phyloP scores from a whole-genome alignment of 2,113 vertebrate genomes.

The Sinocyclocheilus anophthalmus region DNA sequence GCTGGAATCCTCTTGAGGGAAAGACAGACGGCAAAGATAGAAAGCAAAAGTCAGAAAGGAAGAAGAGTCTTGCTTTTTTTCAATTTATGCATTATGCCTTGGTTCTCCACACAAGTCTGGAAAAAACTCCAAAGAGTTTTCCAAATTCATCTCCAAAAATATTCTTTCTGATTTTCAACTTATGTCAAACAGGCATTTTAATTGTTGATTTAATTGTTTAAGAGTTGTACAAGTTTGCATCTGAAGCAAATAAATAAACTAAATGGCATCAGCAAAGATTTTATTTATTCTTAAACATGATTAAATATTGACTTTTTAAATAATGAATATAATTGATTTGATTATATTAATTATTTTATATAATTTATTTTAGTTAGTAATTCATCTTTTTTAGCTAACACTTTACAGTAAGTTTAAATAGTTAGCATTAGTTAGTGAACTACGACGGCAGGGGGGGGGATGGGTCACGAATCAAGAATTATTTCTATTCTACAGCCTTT shows the following conservation, averaged over 20 bases:
- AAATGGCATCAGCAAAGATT: neutral
- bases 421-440: too few species aligned
- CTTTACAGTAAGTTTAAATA: too few species aligned
- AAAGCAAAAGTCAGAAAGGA: constrained; percentile 26
- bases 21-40: constrained; percentile 45
- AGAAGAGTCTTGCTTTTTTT: constrained; percentile 14
- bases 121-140: neutral
- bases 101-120: neutral
- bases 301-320: neutral
- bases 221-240: neutral
- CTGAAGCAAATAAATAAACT: neutral
- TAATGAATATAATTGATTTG: neutral
- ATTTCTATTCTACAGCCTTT: too few species aligned
- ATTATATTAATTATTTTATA: neutral
- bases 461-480: too few species aligned
- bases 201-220: too few species aligned
- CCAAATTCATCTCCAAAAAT: neutral
- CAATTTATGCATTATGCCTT: constrained; percentile 8
- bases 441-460: too few species aligned
- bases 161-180: constrained; percentile 1
- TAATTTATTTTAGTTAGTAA: neutral
- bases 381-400: too few species aligned
- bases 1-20: constrained; percentile 60
- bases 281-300: neutral
- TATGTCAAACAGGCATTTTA: neutral